These are phyloP conservation scores for Physocephala rufipes DNA, from an alignment of 2,888 invertebrate genomes.

Conservation along the genomic window DNA sequence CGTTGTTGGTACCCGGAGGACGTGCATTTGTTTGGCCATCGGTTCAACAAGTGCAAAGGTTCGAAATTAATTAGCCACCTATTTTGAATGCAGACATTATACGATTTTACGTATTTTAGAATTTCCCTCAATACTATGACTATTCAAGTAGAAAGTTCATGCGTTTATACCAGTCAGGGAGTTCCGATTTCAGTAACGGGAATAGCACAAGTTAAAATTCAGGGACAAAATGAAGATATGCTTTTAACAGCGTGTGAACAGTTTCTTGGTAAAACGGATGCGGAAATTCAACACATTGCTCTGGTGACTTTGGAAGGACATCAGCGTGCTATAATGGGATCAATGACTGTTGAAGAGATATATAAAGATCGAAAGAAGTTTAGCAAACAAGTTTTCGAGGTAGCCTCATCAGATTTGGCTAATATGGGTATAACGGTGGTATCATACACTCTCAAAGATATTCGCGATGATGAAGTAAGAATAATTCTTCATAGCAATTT, in stretches of 20 bases:
- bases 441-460: constrained; percentile 93
- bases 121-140: constrained; percentile 98
- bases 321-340: constrained; percentile 95
- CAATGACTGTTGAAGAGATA: constrained; percentile 96
- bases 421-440: constrained; percentile 97
- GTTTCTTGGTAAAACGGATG: constrained; percentile 87
- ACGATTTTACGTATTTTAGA: constrained; percentile 66
- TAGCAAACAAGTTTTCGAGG: constrained; percentile 93
- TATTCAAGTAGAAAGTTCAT: constrained; percentile 92
- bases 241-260: constrained; percentile 88
- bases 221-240: constrained; percentile 80
- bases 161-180: constrained; percentile 95
- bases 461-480: constrained; percentile 90
- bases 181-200: constrained; percentile 97
- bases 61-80: not conserved
- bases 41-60: constrained; percentile 85
- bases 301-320: constrained; percentile 92
- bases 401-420: constrained; percentile 92
- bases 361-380: constrained; percentile 96
- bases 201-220: constrained; percentile 92
- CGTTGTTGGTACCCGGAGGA: constrained; percentile 93
- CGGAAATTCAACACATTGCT: constrained; percentile 90
- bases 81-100: constrained; percentile 11
- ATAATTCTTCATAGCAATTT: constrained; percentile 49
- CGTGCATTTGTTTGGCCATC: constrained; percentile 97